Evolutionary conservation across 2,888 invertebrate genomes (phyloP), one percentile per base, ranked within the genome.

Genomic region (Isoperla grammatica): DNA sequence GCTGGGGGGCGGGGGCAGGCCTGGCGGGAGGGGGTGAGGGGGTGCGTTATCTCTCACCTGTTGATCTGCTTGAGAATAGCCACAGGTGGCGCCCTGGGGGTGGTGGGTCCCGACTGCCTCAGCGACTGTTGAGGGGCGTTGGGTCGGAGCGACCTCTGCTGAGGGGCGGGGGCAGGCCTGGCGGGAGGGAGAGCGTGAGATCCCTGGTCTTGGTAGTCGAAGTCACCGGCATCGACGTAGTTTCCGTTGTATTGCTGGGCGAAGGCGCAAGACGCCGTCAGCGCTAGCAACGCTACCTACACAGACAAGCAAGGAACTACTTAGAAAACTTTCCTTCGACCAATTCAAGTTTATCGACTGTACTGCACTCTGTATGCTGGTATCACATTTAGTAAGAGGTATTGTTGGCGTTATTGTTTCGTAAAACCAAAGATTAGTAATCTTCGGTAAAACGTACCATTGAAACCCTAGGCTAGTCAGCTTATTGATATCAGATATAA

Each of bases 21-120:
- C 55, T 19, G 13, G 23, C 22, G 40, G 49, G 45, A 3, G 22
- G 58, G 19, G 2, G 61, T 39, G 35, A 59, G 56, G 15, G 61
- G 29, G 19, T n/a, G n/a, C 56, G 57, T 29, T 6, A 8, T 29
- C 29, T 9, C 61, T 43, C 72, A 87, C 87, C 81, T 85, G 78
- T 93, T 90, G 65, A 93, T 91, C 76, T 92, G 92, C 73, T 92
- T 91, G 59, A 93, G 79, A 69, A 92, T 92, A 43, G 91, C 79
- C 49, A 91, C 84, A 0, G 90, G 83, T 0, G 86, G 80, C 39
- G 82, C 78, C 63, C 76, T 78, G 1, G 79, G 76, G 20, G 69
- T 72, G 61, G 79, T 78, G 13, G 61, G 48, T 9, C 42, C 49
- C 1, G 39, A 20, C 15, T 49, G 45, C 17, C 61, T 8, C 29